Evolutionary conservation across 2,113 vertebrate species (phyloP).

Genomic region (Perognathus longimembris): DNA sequence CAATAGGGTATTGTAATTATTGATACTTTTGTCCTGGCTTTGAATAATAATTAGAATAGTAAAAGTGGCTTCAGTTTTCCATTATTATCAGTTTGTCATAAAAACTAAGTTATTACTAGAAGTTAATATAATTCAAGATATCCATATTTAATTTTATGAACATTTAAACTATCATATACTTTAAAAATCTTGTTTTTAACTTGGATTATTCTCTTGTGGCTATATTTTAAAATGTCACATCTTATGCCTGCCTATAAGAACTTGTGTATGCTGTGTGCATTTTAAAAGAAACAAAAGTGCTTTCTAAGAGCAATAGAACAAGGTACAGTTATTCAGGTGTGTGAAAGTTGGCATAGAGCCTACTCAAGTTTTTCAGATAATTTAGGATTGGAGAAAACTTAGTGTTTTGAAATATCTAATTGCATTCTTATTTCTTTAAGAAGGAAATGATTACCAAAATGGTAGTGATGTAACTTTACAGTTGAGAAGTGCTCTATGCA

Average conservation of each 20-base stretch:
- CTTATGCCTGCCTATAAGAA: constrained; percentile 48
- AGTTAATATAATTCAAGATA: constrained; percentile 49
- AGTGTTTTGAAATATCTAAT: constrained; percentile 62
- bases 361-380: constrained; percentile 44
- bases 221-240: constrained; percentile 66
- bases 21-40: constrained; percentile 44
- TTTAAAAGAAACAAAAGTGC: constrained; percentile 53
- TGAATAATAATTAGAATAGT: constrained; percentile 44
- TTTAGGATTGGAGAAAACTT: constrained; percentile 51
- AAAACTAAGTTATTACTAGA: constrained; percentile 61
- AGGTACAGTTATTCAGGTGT: constrained; percentile 39
- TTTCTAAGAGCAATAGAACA: constrained; percentile 41
- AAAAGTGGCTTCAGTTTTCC: not conserved
- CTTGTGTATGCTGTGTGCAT: constrained; percentile 25
- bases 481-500: constrained; percentile 68
- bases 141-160: constrained; percentile 55
- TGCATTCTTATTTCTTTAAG: constrained; percentile 66
- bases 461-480: constrained; percentile 65
- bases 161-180: constrained; percentile 44
- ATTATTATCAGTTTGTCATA: constrained; percentile 46
- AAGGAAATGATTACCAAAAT: constrained; percentile 59
- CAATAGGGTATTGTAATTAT: not conserved
- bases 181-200: constrained; percentile 61
- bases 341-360: constrained; percentile 21
- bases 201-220: constrained; percentile 47